Conservation (phyloP, 2,113 vertebrate genomes). For the Uria aalge region DNA sequence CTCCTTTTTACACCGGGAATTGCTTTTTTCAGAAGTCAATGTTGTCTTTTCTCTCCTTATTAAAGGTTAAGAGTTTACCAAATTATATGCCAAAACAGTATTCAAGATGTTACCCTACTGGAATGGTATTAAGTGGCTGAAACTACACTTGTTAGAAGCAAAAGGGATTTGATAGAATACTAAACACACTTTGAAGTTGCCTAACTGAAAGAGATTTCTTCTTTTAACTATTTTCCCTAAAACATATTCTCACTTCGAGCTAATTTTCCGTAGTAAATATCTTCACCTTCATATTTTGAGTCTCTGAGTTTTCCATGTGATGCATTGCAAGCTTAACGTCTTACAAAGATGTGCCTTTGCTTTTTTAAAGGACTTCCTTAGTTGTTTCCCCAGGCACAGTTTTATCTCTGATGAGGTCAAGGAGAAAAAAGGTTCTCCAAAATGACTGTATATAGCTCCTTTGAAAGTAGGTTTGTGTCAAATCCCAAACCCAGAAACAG, state of each 20-base stretch:
- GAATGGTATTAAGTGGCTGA: background rate
- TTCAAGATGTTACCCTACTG: background rate
- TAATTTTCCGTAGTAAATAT: background rate
- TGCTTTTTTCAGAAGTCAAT: background rate
- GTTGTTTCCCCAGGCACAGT: background rate
- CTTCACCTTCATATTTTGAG: background rate
- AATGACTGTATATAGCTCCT: background rate
- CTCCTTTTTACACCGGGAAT: background rate
- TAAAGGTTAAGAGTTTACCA: background rate
- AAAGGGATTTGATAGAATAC: background rate
- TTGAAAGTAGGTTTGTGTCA: background rate
- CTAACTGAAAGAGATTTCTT: background rate
- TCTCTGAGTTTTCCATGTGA: background rate
- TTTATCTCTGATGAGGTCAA: slow-evolving; percentile 7
- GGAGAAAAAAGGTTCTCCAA: background rate
- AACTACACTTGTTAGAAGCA: background rate
- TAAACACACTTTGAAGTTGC: background rate
- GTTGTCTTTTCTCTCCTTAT: background rate
- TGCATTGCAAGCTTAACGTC: background rate
- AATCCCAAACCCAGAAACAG: background rate
- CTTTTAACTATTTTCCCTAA: background rate
- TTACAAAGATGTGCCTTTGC: background rate
- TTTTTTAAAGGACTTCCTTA: background rate
- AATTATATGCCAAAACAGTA: background rate
- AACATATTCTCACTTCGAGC: background rate